Conservation (phyloP, 2,888 invertebrate genomes). For the Cephus sareptanus region DNA sequence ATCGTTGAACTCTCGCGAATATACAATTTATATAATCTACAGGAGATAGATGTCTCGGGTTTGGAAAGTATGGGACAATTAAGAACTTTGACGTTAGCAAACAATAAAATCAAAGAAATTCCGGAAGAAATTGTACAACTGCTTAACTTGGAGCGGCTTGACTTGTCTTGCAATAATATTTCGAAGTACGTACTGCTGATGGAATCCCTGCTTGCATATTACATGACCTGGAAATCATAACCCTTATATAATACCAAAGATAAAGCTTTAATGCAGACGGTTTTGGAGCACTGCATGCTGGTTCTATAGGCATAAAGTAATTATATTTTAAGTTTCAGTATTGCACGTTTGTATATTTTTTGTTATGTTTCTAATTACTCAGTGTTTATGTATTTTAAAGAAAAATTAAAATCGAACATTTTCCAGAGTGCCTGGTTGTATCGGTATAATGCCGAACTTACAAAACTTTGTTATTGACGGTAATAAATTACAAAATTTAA, state of each 20-base stretch:
- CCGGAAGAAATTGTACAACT: slow-evolving; percentile 84
- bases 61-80: slow-evolving; percentile 80
- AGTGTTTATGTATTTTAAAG: neutral
- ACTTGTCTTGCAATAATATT: slow-evolving; percentile 84
- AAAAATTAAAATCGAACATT: slow-evolving; percentile 8
- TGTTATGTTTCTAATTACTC: slow-evolving; percentile 2
- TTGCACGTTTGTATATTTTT: slow-evolving; percentile 2
- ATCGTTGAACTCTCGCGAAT: neutral
- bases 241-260: neutral
- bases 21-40: slow-evolving; percentile 37
- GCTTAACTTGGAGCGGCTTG: slow-evolving; percentile 82
- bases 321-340: slow-evolving; percentile 11
- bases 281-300: neutral
- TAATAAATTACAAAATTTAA: slow-evolving; percentile 83
- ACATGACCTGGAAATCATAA: neutral
- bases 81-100: slow-evolving; percentile 81
- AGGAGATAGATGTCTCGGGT: slow-evolving; percentile 79
- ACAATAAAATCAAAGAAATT: slow-evolving; percentile 81
- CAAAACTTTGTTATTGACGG: slow-evolving; percentile 87
- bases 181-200: slow-evolving; percentile 55
- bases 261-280: neutral
- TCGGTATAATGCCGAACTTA: slow-evolving; percentile 79
- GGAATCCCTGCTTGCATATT: neutral
- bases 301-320: neutral
- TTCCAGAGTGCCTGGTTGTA: slow-evolving; percentile 74